Base-by-base conservation (phyloP, 2,888 invertebrate genomes). In the Hyppa rectilinea region DNA sequence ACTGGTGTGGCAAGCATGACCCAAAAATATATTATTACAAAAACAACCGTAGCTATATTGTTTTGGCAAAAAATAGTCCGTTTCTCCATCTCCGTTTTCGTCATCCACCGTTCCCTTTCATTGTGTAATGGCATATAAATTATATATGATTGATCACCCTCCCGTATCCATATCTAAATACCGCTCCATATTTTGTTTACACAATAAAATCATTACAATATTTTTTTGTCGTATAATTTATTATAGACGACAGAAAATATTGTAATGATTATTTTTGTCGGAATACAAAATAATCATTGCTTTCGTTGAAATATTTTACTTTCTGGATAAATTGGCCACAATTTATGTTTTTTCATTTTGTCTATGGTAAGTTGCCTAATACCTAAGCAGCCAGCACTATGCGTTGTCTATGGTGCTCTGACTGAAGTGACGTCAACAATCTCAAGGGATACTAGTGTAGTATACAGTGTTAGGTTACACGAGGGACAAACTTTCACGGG, bases 111-210 rank as follows among this genome's bases (percentile, higher is more conserved):
- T 26, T 68, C 61, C 62, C 68, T 78, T 84, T 78, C 74, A 83
- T 61, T 71, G 74, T 71, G 72, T 78, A 83, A 84, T 81, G 83
- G 85, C 43, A 83, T 81, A 85, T 84, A 83, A 73, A 85, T 84
- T 85, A 85, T 79, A 56, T 68, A 55, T 85, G 85, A 84, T 84
- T 84, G 85, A 84, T 84, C 75, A 64, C 68, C 43, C 60, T 49
- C 26, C 64, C 61, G 66, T 71, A 70, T 71, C 59, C 80, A 78
- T 70, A 75, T 73, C 78, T 79, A 82, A 82, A 75, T 84, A 83
- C 78, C 62, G 78, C 58, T 52, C 47, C 63, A 64, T 73, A 81
- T 79, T 80, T 58, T 83, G 81, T 78, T 76, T 78, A 71, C 71
- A 65, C 52, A 74, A 70, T 60, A 75, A 71, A 83, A 72, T 73